Base-by-base conservation (phyloP, 35 echinoderm and acorn worm genomes). In the Lytechinus pictus region DNA sequence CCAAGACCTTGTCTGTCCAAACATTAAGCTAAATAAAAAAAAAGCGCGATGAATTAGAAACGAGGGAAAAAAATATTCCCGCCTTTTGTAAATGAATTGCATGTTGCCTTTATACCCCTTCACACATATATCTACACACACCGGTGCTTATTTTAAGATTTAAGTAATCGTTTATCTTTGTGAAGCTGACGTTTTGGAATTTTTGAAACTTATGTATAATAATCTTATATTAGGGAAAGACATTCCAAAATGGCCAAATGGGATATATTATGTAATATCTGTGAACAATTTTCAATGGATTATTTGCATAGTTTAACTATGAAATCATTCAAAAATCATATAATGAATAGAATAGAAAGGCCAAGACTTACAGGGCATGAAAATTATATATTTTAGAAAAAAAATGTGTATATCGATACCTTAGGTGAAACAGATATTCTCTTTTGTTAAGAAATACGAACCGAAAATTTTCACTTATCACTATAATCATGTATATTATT, bases 1-100 rank as follows among this genome's bases (percentile, higher is more conserved):
- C 27, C 52, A 90, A 44, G 88, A 33, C 88, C 88, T 19, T 10
- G 88, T 90, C 88, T 90, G 88, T 90, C 29, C 28, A 90, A 90
- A 90, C 88, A 90, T 54, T 54, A 90, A 24, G 66, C 66, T 71
- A 14, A 5, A 66, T 21, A 19, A 13, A 58, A 58, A 58, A 58
- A 58, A 58, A 10, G 56, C 55, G 4, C 66, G 66, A 79, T 79
- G 66, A 79, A 79, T 79, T 24, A 79, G 66, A 79, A 79, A 79
- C 66, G 66, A 79, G 66, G 4, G 2, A 44, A 79, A 24, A 79
- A 79, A 79, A 79, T 79, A 79, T 79, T 79, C 66, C 66, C 66
- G 66, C 66, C 66, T 79, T 79, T 79, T 79, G 4, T 19, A 79
- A 79, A 79, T 79, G 66, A 79, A 79, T 79, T n/a, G 66, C 66